A percentile compares a stretch with the other conserved stretches of the same genome.
These are phyloP conservation scores for Cyanoramphus novaezelandiae DNA, from an alignment of 2,113 vertebrate genomes.

Conservation along the genomic window DNA sequence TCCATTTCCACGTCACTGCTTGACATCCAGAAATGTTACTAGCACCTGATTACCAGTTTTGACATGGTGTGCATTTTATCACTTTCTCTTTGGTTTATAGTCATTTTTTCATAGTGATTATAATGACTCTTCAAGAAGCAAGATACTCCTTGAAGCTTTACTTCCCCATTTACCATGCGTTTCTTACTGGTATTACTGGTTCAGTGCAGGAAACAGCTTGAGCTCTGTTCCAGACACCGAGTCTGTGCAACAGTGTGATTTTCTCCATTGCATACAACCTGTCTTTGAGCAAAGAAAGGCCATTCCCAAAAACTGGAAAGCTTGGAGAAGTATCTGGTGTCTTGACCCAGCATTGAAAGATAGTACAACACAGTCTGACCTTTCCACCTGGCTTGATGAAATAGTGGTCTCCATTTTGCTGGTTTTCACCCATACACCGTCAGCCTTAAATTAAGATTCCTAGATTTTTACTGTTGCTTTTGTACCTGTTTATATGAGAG, in stretches of 20 bases:
- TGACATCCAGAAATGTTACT: neutral
- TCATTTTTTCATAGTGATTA: neutral
- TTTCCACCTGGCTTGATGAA: neutral
- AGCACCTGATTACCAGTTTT: neutral
- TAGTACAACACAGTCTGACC: neutral
- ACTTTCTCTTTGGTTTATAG: neutral
- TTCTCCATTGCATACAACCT: accelerated
- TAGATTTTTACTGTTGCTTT: neutral
- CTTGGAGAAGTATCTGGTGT: neutral
- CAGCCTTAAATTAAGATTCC: neutral
- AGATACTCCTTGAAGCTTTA: neutral
- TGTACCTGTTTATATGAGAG: neutral
- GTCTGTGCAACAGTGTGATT: neutral
- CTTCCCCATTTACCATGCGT: neutral
- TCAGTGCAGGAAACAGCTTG: neutral
- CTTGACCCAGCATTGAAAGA: neutral
- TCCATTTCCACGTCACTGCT: neutral
- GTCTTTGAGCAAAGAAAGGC: neutral
- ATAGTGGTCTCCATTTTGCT: neutral
- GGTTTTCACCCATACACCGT: neutral
- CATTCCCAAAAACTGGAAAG: neutral
- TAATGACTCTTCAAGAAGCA: neutral
- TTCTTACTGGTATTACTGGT: neutral
- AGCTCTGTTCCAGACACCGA: neutral
- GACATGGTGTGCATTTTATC: neutral